A percentile compares a stretch with the other conserved stretches of the same genome.
These are phyloP conservation scores for Pteronotus mesoamericanus DNA, from an alignment of 2,797 vertebrate genomes.

Conservation along the genomic window DNA sequence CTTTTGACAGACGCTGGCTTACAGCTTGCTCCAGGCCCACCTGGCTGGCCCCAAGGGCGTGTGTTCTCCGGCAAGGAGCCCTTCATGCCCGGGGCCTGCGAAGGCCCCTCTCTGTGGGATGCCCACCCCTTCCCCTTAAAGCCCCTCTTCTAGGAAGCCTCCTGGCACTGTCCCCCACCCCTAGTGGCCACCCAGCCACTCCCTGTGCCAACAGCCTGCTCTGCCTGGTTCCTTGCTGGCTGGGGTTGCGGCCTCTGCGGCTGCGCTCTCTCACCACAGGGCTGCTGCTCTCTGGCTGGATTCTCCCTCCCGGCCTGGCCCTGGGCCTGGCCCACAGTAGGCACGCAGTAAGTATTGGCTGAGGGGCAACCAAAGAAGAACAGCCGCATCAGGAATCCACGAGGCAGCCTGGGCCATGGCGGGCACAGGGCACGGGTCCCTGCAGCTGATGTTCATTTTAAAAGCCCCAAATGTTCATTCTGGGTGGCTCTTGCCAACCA, in stretches of 20 bases:
- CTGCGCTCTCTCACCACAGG: constrained; percentile 38
- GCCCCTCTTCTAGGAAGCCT: not conserved
- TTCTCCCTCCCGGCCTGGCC: constrained; percentile 54
- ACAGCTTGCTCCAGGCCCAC: constrained; percentile 30
- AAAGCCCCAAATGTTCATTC: constrained; percentile 73
- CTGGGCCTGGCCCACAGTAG: constrained; percentile 70
- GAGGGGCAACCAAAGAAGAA: not conserved
- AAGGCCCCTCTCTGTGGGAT: not conserved
- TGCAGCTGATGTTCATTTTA: constrained; percentile 65
- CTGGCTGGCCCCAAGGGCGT: not conserved
- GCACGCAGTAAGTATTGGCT: constrained; percentile 64
- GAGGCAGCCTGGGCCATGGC: constrained; percentile 12
- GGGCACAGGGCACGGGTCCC: constrained; percentile 48
- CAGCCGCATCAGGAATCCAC: constrained; percentile 30
- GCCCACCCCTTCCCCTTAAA: not conserved
- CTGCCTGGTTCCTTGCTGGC: not conserved
- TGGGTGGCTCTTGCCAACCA: constrained; percentile 47
- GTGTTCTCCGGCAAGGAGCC: not conserved
- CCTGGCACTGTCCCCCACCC: not conserved
- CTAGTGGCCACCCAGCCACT: not conserved
- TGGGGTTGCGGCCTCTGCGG: constrained; percentile 59
- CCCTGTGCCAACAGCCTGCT: not conserved
- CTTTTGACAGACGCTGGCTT: not conserved
- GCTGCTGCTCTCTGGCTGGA: constrained; percentile 63
- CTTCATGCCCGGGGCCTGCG: not conserved